Evolutionary conservation across 2,113 vertebrate genomes (phyloP).

Genomic region (Grammomys surdaster): DNA sequence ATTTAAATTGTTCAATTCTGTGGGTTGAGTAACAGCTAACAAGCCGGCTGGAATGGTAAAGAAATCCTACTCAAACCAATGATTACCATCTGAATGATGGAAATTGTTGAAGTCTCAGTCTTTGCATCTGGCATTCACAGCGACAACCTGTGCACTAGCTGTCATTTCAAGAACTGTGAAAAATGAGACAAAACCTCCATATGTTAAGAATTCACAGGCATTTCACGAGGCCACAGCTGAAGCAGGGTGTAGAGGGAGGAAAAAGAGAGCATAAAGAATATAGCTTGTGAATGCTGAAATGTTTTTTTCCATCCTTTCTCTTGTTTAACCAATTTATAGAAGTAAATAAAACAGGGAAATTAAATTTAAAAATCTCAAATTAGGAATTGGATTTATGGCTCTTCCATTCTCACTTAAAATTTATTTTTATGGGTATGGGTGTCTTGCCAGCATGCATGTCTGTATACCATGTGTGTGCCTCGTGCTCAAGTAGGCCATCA

Average conservation of each 20-base stretch:
- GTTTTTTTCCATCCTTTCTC: slow-evolving; percentile 54
- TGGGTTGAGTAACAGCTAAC: neutral
- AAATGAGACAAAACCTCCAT: slow-evolving; percentile 44
- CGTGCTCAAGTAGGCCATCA: neutral
- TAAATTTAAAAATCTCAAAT: slow-evolving; percentile 35
- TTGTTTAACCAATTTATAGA: slow-evolving; percentile 61
- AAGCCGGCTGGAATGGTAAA: neutral
- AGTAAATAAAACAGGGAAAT: slow-evolving; percentile 68
- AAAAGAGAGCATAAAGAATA: neutral
- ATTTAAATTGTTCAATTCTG: slow-evolving; percentile 41
- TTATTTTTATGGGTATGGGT: neutral
- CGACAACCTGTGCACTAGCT: slow-evolving; percentile 52
- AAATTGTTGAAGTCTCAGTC: neutral
- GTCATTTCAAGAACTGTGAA: slow-evolving; percentile 60
- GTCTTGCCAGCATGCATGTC: neutral
- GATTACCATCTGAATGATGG: slow-evolving; percentile 3
- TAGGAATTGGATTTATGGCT: slow-evolving; percentile 14
- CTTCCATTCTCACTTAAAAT: neutral
- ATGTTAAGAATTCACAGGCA: slow-evolving; percentile 33
- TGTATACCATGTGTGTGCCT: neutral
- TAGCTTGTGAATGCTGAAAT: slow-evolving; percentile 39
- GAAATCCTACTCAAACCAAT: neutral
- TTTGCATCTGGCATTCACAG: slow-evolving; percentile 58
- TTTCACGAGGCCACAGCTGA: slow-evolving; percentile 56
- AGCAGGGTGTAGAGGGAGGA: neutral